Base-by-base conservation (phyloP, 2,113 vertebrate genomes). In the Felis chaus region DNA sequence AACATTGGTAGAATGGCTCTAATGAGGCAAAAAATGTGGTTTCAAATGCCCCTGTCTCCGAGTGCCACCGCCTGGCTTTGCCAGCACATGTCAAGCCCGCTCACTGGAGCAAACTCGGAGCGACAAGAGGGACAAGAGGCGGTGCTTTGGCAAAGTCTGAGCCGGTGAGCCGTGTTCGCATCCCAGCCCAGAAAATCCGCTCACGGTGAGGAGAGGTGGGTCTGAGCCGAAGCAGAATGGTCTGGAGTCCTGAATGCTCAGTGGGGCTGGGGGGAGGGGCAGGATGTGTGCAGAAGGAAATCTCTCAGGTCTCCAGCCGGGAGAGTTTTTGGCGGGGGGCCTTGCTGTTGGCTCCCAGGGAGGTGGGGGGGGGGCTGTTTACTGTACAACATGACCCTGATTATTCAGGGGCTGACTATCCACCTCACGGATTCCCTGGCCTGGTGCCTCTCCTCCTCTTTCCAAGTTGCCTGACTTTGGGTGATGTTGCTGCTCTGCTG, bases 21-120 rank as follows among this genome's bases (percentile, higher is more conserved):
- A 98, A 98, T 98, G 98, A 99, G 98, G 98, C 98, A 98, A 98
- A 98, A 98, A 99, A 98, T 83, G 97, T 98, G 98, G 97, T 98
- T 99, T 98, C 96, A 97, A 98, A 98, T 97, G 98, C 94, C 98
- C 98, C 96, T 95, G 97, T 97, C 98, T 98, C 98, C 7, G 31
- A 97, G 97, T 48, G 50, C 88, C 94, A n/a, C 82, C 36, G 88
- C 61, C 48, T 7, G 95, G 97, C 98, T 21, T 82, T 96, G 98
- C 98, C 98, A 98, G 95, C 97, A 97, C 98, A 98, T 69, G 39
- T 88, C 66, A 95, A 96, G 81, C 97, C 95, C 94, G 98, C 96
- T 98, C 94, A 92, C 53, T 79, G 95, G 90, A 94, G 95, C 94
- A 97, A 97, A 98, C 95, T 89, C 88, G 66, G 90, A 98, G 97